These are phyloP conservation scores for Mactromeris polynyma DNA, from an alignment of 2,888 invertebrate species.

Conservation along the genomic window DNA sequence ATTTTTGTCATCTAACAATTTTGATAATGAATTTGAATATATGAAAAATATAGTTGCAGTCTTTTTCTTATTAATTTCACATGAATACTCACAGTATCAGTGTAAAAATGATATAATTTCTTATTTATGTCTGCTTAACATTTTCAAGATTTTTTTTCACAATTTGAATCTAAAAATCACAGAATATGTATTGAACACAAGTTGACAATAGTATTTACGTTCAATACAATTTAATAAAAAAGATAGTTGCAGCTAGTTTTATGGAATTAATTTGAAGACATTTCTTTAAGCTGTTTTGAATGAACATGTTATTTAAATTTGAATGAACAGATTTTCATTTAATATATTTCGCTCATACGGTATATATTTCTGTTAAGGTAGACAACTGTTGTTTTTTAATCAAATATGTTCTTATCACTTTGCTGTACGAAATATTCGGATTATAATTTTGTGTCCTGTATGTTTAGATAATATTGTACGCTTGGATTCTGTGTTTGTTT, in stretches of 20 bases:
- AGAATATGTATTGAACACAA: background rate
- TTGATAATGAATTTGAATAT: background rate
- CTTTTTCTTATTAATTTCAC: too few relatives aligned
- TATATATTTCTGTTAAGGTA: background rate
- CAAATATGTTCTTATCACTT: constrained; percentile 3
- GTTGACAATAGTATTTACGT: too few relatives aligned
- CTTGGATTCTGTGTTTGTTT: background rate
- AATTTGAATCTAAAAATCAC: background rate
- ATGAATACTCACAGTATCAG: background rate
- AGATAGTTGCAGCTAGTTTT: too few relatives aligned
- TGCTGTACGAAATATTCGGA: background rate
- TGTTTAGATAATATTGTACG: background rate
- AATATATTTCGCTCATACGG: background rate
- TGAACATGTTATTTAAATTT: background rate
- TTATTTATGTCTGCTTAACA: too few relatives aligned
- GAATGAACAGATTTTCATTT: background rate
- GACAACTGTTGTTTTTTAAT: background rate
- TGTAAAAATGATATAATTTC: background rate
- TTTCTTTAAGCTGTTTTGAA: background rate
- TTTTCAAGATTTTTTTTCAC: too few relatives aligned
- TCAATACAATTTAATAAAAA: too few relatives aligned
- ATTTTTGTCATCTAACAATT: background rate
- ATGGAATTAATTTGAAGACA: background rate
- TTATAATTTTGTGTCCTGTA: background rate
- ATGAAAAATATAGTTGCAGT: too few relatives aligned